Evolutionary conservation across 2,797 vertebrate genomes (phyloP).

Genomic region (Carduelis carduelis): DNA sequence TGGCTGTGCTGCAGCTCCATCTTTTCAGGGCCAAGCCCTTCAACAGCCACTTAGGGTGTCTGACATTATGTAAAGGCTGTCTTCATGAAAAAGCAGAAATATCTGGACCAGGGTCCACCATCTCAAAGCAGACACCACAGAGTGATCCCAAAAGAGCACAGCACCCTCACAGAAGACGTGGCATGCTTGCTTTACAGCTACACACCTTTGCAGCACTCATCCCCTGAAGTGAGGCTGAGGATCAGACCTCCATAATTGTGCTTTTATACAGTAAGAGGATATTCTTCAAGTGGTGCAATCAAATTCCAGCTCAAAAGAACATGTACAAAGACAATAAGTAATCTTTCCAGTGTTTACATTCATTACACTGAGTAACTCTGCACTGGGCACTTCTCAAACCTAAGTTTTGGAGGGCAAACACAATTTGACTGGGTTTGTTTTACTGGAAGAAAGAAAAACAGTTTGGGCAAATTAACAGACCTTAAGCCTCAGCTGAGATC

Average conservation of each 20-base stretch:
- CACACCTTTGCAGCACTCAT: background rate
- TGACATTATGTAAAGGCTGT: background rate
- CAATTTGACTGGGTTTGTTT: background rate
- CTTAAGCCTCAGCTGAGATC: background rate
- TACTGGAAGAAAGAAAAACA: background rate
- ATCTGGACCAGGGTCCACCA: background rate
- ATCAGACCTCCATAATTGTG: background rate
- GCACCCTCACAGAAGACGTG: accelerated
- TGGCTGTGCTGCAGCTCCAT: background rate
- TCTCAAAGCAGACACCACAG: background rate
- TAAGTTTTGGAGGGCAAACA: slow-evolving; percentile 17
- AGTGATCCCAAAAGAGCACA: background rate
- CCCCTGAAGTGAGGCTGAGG: background rate
- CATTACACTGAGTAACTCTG: background rate
- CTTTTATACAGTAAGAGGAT: background rate
- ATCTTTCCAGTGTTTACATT: slow-evolving; percentile 20
- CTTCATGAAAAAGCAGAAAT: background rate
- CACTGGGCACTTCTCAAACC: background rate
- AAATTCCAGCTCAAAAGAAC: background rate
- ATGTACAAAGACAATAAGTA: background rate
- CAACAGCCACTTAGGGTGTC: background rate
- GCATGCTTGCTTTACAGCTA: background rate
- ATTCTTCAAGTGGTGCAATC: background rate
- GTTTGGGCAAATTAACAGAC: background rate
- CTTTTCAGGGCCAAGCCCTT: background rate